Percentiles rank a stretch among this genome's conserved stretches.
These are phyloP conservation scores for Oryzias melastigma DNA, from an alignment of 2,113 vertebrate species.

Conservation along the genomic window DNA sequence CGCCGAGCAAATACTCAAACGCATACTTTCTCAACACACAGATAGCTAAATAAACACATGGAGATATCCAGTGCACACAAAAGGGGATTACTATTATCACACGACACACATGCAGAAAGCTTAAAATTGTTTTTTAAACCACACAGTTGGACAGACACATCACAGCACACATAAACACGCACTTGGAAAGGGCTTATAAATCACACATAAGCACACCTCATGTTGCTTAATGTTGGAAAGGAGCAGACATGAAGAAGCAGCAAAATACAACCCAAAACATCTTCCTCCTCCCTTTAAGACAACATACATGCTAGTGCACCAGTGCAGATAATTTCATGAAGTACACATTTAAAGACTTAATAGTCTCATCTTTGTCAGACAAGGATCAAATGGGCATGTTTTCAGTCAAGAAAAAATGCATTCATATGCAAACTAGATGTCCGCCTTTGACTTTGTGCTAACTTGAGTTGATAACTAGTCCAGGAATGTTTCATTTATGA, in stretches of 20 bases:
- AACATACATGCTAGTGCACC: constrained; percentile 2
- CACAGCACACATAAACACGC: constrained; percentile 10
- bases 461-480: too few species aligned
- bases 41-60: constrained; percentile 4
- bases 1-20: constrained; percentile 11
- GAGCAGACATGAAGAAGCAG: constrained; percentile 30
- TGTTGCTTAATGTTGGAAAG: constrained; percentile 38
- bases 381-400: too few species aligned
- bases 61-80: constrained; percentile 10
- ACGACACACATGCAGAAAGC: constrained; percentile 27
- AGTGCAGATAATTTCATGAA: neutral
- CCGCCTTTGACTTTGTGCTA: too few species aligned
- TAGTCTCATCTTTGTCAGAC: too few species aligned
- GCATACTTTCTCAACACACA: constrained; percentile 15
- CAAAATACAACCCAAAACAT: constrained; percentile 48
- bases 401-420: too few species aligned
- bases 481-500: too few species aligned
- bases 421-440: too few species aligned
- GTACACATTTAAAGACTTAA: too few species aligned
- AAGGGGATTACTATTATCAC: constrained; percentile 50
- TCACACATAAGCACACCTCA: constrained; percentile 2
- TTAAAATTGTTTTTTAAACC: constrained; percentile 30
- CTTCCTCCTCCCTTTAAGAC: constrained; percentile 19
- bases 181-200: constrained; percentile 20
- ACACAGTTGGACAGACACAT: constrained; percentile 15